phyloP scores from a whole-genome alignment of 2,113 vertebrate species.

The Eubucco bourcierii region DNA sequence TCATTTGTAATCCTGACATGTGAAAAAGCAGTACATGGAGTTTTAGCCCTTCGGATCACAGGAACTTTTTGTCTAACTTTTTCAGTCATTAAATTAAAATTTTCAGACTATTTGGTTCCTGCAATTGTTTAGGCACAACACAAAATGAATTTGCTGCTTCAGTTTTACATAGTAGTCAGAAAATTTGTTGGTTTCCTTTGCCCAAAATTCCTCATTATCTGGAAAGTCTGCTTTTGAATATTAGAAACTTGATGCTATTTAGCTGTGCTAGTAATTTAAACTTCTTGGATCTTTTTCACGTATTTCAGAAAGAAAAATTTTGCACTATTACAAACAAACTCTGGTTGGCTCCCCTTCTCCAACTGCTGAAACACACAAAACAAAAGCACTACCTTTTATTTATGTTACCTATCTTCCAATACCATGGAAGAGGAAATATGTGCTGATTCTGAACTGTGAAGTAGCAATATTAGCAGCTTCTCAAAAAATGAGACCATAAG shows the following conservation, averaged over 20 bases:
- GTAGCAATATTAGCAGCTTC: neutral
- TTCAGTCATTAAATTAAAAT: conserved; percentile 9
- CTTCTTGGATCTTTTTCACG: neutral
- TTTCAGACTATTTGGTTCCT: conserved; percentile 43
- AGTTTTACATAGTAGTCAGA: neutral
- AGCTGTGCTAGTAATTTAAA: neutral
- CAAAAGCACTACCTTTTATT: neutral
- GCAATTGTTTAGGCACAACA: conserved; percentile 15
- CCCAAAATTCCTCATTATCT: neutral
- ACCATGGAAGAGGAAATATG: neutral
- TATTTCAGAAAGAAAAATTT: neutral
- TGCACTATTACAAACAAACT: neutral
- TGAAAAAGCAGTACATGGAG: neutral
- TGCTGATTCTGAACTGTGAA: neutral
- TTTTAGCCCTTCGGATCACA: neutral
- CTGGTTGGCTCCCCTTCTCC: neutral
- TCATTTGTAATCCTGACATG: neutral
- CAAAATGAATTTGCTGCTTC: conserved; percentile 5
- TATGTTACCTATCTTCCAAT: neutral
- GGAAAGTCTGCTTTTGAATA: neutral
- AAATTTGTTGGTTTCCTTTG: conserved; percentile 18
- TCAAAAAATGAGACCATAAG: neutral
- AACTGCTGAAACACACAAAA: neutral
- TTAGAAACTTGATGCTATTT: neutral
- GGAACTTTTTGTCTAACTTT: neutral